A percentile compares a stretch with the other conserved stretches of the same genome.
Conservation (phyloP, 2,797 vertebrate species). For the Huso huso region DNA sequence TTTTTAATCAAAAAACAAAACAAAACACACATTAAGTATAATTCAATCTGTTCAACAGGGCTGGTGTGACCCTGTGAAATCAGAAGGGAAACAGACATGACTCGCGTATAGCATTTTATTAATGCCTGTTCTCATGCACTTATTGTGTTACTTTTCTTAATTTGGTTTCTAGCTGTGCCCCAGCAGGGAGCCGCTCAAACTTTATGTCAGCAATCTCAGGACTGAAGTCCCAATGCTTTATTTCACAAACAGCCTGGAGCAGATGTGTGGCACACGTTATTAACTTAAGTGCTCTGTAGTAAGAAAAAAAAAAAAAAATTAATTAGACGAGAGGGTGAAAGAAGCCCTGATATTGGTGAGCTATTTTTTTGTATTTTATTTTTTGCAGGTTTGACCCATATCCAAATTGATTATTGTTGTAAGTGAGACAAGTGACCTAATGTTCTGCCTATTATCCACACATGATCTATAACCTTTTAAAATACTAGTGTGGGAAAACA, state of each 20-base stretch:
- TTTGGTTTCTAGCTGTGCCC: constrained; percentile 53
- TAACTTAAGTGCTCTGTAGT: constrained; percentile 69
- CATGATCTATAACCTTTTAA: constrained; percentile 79
- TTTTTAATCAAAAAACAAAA: no score
- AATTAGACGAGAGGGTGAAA: constrained; percentile 67
- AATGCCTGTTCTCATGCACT: constrained; percentile 59
- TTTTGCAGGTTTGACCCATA: constrained; percentile 67
- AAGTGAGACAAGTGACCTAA: constrained; percentile 77
- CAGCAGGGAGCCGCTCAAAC: constrained; percentile 60
- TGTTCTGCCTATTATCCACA: constrained; percentile 71
- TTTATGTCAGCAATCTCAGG: constrained; percentile 63
- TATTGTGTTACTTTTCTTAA: constrained; percentile 66
- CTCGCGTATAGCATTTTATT: constrained; percentile 27
- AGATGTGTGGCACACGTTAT: constrained; percentile 77
- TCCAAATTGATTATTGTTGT: constrained; percentile 78
- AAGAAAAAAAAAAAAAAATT: constrained; percentile 74
- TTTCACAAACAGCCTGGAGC: constrained; percentile 59
- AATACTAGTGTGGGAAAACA: constrained; percentile 79
- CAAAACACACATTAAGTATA: no score
- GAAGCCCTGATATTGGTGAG: constrained; percentile 64
- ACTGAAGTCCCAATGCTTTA: constrained; percentile 58
- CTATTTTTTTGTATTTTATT: constrained; percentile 51
- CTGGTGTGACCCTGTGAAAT: no score
- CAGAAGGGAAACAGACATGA: constrained; percentile 2
- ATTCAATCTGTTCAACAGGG: no score